A percentile compares a stretch with the other conserved stretches of the same genome.
Evolutionary conservation across 1,140 invertebrate species (phyloP).

Genomic region (Cydia amplana): DNA sequence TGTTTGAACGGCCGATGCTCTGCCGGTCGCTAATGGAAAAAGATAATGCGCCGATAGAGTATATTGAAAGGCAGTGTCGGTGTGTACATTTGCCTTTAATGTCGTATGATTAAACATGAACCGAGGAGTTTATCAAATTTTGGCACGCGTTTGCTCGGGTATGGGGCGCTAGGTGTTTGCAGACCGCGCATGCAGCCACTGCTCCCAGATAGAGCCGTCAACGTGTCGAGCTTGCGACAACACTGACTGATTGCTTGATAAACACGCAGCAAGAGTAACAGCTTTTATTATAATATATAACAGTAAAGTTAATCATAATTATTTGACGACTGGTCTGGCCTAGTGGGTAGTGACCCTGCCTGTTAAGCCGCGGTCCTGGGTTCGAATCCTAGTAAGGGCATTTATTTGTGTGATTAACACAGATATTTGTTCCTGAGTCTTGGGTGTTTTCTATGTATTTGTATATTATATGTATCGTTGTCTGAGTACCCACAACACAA

Average conservation of each 20-base stretch:
- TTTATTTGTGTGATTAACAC: too few relatives aligned
- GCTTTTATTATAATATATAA: slow-evolving; percentile 20
- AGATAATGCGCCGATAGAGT: slow-evolving; percentile 58
- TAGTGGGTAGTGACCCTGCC: too few relatives aligned
- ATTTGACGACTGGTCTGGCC: too few relatives aligned
- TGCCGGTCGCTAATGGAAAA: slow-evolving; percentile 57
- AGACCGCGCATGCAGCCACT: slow-evolving; percentile 50
- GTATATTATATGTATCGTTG: too few relatives aligned
- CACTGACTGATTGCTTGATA: slow-evolving; percentile 64
- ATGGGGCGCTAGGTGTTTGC: slow-evolving; percentile 59
- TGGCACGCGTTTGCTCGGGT: slow-evolving; percentile 66
- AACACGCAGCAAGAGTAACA: slow-evolving; percentile 40
- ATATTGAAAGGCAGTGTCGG: slow-evolving; percentile 44
- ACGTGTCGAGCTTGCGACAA: slow-evolving; percentile 54
- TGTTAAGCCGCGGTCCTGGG: too few relatives aligned
- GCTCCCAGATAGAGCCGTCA: slow-evolving; percentile 63
- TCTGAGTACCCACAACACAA: too few relatives aligned
- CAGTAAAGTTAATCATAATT: background rate
- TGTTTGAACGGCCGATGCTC: slow-evolving; percentile 52
- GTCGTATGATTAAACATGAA: slow-evolving; percentile 72
- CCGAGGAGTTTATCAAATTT: slow-evolving; percentile 69
- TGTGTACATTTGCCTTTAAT: slow-evolving; percentile 68
- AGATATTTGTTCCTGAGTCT: too few relatives aligned
- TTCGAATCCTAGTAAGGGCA: too few relatives aligned
- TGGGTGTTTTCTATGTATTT: too few relatives aligned